Evolutionary conservation across 2,113 vertebrate species (phyloP), one percentile per base, ranked within the genome.

Genomic region (Pseudolaguvia tuberculata): DNA sequence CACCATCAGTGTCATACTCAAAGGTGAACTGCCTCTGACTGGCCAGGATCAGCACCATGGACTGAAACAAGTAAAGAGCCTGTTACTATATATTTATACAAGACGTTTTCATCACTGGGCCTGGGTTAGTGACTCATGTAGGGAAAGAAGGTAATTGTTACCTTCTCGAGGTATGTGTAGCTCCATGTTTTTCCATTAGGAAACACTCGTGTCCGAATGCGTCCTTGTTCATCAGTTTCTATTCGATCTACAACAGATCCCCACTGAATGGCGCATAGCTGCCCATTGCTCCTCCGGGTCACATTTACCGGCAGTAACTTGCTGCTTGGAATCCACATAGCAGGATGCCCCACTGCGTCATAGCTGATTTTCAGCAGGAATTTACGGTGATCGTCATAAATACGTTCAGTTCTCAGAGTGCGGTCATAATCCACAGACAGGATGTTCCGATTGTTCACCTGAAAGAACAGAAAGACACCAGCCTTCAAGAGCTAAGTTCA

Each of bases 21-120:
- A 99, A 99, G 86, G 98, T 98, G 87, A 98, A 99, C 84, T 98
- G 97, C 55, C 97, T 89, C 84, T 99, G 97, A 88, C 97, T 99
- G 82, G 97, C 96, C 57, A 99, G 94, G 85, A 98, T 92, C 57
- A 99, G 93, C 66, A 98, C 95, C 93, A 97, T 95, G 81, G 97
- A 96, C 97, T 99, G 85, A 25, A 86, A 78, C 52, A 79, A 79
- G 63, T 71, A 80, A 58, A 77, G 50, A 76, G 71, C 20, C 48
- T 69, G 57, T 39, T 27, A 72, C 3, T 42, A 21, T 6, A n/a
- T 18, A 42, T 15, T 45, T 23, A 63, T 39, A 39, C 58, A 61
- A n/a, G 27, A 23, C n/a, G 8, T 35, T 35, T 45, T 63, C 2
- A 63, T 3, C 20, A 23, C 2, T 45, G n/a, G n/a, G 23, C 20